Conservation (phyloP, 64 coral and sea anemone species). For the Cladopsammia gracilis region DNA sequence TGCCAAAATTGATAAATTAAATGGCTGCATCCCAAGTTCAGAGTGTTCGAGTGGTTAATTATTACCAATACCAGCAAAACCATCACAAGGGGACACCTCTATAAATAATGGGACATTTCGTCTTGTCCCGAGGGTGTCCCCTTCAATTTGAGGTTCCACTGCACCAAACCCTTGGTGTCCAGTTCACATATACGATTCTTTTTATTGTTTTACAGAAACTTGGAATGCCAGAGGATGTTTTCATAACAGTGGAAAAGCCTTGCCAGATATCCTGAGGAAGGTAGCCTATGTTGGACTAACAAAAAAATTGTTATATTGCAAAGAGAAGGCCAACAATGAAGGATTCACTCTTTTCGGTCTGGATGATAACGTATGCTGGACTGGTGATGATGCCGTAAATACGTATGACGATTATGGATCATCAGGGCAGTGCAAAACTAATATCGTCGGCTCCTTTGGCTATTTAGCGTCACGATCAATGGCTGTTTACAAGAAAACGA, state of each 20-base stretch:
- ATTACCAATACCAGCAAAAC: no score
- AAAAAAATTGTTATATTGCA: neutral
- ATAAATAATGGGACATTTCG: no score
- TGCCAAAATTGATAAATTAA: no score
- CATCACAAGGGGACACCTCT: no score
- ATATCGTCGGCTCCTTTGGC: neutral
- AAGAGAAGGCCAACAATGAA: neutral
- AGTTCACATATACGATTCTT: neutral
- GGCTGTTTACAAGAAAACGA: neutral
- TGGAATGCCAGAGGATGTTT: neutral
- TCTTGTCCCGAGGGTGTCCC: no score
- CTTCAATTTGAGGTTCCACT: no score
- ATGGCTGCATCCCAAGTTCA: no score
- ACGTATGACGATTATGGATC: neutral
- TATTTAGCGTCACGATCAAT: neutral
- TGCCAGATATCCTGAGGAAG: neutral
- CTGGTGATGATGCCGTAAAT: neutral
- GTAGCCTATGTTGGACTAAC: neutral
- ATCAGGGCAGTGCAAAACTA: neutral
- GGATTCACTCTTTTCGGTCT: neutral
- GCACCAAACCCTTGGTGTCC: no score
- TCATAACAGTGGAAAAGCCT: neutral
- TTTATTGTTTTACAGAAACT: neutral
- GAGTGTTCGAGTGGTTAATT: no score
- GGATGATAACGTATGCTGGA: neutral